Evolutionary conservation across 1,140 invertebrate species (phyloP).

Genomic region (Nasonia vitripennis): DNA sequence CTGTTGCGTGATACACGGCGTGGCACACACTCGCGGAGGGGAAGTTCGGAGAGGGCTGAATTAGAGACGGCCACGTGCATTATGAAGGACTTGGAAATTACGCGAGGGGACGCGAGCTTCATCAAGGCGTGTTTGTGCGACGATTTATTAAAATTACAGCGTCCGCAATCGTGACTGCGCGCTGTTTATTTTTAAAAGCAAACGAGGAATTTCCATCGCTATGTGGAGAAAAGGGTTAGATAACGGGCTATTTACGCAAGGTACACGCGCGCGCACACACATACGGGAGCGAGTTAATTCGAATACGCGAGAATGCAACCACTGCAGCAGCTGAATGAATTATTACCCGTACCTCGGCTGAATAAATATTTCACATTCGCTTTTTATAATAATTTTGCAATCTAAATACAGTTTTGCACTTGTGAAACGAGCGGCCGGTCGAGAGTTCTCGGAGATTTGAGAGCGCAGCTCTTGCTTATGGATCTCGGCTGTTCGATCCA

Average conservation of each 20-base stretch:
- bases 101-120: neutral
- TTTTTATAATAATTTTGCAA: constrained; percentile 9
- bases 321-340: neutral
- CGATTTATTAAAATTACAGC: neutral
- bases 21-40: too few species aligned
- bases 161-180: too few species aligned
- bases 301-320: neutral
- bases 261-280: too few species aligned
- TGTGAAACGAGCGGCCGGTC: neutral
- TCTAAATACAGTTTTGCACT: neutral
- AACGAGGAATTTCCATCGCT: neutral
- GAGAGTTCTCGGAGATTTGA: neutral
- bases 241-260: neutral
- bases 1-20: too few species aligned
- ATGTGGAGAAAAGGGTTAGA: neutral
- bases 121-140: neutral
- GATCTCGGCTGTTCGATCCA: neutral
- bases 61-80: neutral
- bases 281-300: neutral
- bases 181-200: neutral
- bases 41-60: too few species aligned
- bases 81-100: neutral
- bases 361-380: neutral
- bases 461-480: neutral
- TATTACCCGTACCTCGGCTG: neutral